Evolutionary conservation across 2,888 invertebrate species (phyloP).

Genomic region (Lathronympha strigana): DNA sequence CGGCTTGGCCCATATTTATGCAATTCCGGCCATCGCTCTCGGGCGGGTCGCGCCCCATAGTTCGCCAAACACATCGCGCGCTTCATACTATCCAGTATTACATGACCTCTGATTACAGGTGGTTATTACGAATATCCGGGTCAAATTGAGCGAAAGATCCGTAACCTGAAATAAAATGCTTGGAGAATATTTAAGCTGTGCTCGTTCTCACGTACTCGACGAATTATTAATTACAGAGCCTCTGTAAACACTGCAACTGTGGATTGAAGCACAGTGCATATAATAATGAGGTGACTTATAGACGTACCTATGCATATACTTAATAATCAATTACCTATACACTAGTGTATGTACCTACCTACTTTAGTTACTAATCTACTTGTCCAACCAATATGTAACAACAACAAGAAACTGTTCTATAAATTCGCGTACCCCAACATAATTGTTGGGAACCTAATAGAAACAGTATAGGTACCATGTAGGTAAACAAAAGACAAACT

Average conservation of each 20-base stretch:
- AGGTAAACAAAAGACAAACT: no score
- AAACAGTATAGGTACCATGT: no score
- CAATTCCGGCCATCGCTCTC: constrained; percentile 48
- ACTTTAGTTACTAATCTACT: no score
- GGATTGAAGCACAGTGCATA: constrained; percentile 14
- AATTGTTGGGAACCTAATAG: no score
- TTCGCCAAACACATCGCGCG: background rate
- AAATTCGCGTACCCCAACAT: no score
- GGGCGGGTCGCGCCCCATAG: constrained; percentile 19
- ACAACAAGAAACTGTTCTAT: no score
- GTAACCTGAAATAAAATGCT: background rate
- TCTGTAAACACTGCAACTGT: constrained; percentile 29
- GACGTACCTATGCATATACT: no score
- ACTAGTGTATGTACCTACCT: no score
- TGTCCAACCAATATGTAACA: no score
- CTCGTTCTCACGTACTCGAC: constrained; percentile 27
- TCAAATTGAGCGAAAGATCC: background rate
- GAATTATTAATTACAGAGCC: constrained; percentile 37
- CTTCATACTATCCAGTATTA: background rate
- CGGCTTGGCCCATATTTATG: constrained; percentile 52
- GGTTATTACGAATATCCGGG: background rate
- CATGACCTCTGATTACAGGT: background rate
- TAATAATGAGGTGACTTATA: background rate
- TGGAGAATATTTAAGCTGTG: background rate
- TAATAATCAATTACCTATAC: no score